These are phyloP conservation scores for Pimpla rufipes DNA, from an alignment of 2,888 invertebrate genomes.

Conservation along the genomic window DNA sequence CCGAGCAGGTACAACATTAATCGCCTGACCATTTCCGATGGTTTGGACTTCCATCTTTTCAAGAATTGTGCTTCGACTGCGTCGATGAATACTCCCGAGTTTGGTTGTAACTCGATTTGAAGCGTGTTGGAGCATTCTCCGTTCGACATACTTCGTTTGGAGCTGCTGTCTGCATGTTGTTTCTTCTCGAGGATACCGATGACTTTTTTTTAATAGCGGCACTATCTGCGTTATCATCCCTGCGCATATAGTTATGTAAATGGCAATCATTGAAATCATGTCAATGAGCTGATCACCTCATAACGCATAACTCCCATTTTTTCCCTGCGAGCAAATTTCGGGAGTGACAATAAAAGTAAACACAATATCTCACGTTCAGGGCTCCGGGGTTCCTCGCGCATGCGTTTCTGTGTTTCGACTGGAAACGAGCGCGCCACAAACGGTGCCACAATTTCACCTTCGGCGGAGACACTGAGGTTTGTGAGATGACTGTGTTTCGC, in stretches of 20 bases:
- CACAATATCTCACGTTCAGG: neutral
- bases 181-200: neutral
- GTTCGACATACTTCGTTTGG: neutral
- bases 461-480: neutral
- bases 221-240: neutral
- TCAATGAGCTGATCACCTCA: neutral
- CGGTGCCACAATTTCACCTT: neutral
- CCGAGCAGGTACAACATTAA: neutral
- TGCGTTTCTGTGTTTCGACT: neutral
- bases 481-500: neutral
- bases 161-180: neutral
- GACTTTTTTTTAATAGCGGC: neutral
- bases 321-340: neutral
- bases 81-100: neutral
- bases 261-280: neutral
- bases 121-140: neutral
- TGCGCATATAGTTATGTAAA: neutral
- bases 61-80: neutral
- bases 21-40: neutral
- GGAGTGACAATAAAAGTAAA: neutral
- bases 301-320: neutral
- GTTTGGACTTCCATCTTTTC: neutral
- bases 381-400: neutral
- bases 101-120: neutral
- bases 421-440: neutral